Percentiles rank a stretch among this genome's conserved stretches.
Evolutionary conservation across 2,113 vertebrate species (phyloP).

Genomic region (Odocoileus hemionus): DNA sequence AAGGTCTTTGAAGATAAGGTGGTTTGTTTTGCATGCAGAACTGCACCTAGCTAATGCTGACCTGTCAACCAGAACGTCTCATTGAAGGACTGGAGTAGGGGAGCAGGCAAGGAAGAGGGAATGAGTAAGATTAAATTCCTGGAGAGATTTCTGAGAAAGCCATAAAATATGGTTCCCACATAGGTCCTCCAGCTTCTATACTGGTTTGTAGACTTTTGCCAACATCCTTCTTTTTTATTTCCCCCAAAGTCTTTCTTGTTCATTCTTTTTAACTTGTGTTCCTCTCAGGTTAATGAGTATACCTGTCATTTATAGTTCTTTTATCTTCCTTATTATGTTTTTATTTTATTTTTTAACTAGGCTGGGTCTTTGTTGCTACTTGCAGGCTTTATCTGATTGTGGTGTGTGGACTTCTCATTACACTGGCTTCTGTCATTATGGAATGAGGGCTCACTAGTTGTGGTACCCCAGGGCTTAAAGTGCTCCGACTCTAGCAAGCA

Average conservation of each 20-base stretch:
- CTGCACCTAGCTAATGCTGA: too few species aligned
- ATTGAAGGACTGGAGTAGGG: too few species aligned
- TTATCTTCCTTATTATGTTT: neutral
- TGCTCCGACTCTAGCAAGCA: neutral
- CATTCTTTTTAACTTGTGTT: neutral
- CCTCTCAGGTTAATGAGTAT: neutral
- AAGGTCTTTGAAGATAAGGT: too few species aligned
- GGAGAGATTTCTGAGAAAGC: too few species aligned
- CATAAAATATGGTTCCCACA: too few species aligned
- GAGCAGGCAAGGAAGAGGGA: too few species aligned
- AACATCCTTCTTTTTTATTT: neutral
- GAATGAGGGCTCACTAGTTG: neutral
- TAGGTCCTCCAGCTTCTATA: neutral
- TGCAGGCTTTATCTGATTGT: neutral
- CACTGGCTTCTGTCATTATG: neutral
- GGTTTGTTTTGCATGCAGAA: too few species aligned
- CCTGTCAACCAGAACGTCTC: too few species aligned
- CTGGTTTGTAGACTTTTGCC: neutral
- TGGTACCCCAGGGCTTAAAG: neutral
- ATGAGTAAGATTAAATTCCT: too few species aligned
- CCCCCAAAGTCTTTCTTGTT: neutral
- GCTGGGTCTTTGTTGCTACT: neutral
- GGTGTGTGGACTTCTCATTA: too few species aligned
- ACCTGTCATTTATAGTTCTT: neutral
- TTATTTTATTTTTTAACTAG: neutral